phyloP scores from a whole-genome alignment of 2,113 vertebrate species.

The Antigone vipio region DNA sequence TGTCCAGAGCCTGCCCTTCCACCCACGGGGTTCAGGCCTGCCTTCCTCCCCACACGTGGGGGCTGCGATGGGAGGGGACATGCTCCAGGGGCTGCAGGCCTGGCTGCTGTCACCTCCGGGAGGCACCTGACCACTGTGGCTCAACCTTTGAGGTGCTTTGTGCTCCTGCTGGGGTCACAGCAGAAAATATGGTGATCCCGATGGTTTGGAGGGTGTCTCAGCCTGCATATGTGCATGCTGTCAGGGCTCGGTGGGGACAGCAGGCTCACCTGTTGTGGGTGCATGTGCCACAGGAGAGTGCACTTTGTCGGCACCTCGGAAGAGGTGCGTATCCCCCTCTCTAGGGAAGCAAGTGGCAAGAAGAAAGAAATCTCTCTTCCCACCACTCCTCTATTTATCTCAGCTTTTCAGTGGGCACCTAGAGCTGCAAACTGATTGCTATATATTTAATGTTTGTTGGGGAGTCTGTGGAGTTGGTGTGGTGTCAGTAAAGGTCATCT shows the following conservation, averaged over 20 bases:
- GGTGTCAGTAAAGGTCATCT: neutral
- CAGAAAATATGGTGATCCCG: neutral
- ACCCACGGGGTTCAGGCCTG: neutral
- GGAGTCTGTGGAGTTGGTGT: neutral
- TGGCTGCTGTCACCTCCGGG: neutral
- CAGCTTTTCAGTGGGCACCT: neutral
- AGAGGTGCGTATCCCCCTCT: neutral
- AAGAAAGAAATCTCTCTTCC: neutral
- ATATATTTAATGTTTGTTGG: neutral
- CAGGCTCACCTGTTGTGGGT: accelerated
- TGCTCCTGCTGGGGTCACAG: neutral
- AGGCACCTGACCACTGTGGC: neutral
- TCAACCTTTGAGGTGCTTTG: neutral
- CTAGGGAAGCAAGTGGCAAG: neutral
- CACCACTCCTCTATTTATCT: neutral
- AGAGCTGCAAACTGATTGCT: neutral
- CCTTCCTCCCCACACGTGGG: accelerated
- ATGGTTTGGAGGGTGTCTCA: neutral
- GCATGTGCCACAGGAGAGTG: neutral
- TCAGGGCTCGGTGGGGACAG: neutral
- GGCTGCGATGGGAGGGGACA: neutral
- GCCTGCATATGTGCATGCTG: accelerated
- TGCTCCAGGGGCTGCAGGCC: accelerated
- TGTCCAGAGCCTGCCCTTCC: neutral
- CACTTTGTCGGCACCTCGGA: neutral